These are phyloP conservation scores for Bombyx huttoni DNA, from an alignment of 2,888 invertebrate genomes.

Conservation along the genomic window DNA sequence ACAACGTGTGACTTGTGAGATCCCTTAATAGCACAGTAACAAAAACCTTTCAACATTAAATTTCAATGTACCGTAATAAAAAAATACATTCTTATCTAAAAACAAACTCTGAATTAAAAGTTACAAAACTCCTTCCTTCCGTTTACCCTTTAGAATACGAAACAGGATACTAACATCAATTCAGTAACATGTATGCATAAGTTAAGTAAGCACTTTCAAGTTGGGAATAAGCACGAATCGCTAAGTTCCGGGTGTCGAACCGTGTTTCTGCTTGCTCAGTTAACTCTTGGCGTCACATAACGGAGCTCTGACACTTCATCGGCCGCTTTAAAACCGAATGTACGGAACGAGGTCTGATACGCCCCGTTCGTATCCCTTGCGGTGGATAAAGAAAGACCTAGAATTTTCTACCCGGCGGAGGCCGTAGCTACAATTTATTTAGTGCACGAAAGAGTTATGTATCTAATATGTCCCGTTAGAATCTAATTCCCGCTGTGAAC, in stretches of 20 bases:
- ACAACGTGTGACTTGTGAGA: neutral
- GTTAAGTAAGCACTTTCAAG: neutral
- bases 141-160: neutral
- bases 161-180: neutral
- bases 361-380: no score
- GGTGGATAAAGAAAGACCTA: no score
- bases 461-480: no score
- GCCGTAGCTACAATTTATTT: no score
- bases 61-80: no score
- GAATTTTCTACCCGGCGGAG: no score
- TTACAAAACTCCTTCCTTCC: neutral
- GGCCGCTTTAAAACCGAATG: neutral
- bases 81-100: neutral
- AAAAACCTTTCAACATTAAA: neutral
- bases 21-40: neutral
- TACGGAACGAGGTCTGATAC: no score
- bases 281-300: conserved; percentile 5
- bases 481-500: no score
- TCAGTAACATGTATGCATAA: neutral
- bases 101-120: neutral
- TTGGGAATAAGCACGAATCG: conserved; percentile 1
- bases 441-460: no score
- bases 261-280: conserved; percentile 12
- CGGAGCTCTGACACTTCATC: neutral
- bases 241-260: conserved; percentile 1